Conservation (phyloP, 2,888 invertebrate genomes). For the Piscicola geometra region DNA sequence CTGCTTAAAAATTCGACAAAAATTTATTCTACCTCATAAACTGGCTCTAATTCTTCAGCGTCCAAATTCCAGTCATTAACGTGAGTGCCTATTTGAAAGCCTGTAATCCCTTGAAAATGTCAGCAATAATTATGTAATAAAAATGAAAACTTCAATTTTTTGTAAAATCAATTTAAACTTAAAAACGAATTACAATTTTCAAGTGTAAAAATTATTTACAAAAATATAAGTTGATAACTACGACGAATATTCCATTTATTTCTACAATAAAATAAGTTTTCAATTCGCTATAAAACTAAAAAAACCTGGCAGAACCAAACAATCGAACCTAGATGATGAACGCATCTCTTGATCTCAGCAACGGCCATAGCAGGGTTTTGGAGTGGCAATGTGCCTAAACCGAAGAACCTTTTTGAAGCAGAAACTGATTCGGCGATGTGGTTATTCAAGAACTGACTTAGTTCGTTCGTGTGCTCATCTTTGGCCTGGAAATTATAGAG, state of each 20-base stretch:
- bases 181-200: too few relatives aligned
- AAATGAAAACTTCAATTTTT: too few relatives aligned
- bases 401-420: conserved; percentile 56
- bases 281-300: too few relatives aligned
- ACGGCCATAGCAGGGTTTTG: conserved; percentile 59
- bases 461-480: conserved; percentile 58
- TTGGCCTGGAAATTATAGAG: conserved; percentile 57
- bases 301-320: too few relatives aligned
- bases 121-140: too few relatives aligned
- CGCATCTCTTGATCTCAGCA: conserved; percentile 59
- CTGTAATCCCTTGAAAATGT: conserved; percentile 54
- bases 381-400: conserved; percentile 61
- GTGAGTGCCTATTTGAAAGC: conserved; percentile 62
- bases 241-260: too few relatives aligned
- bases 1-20: too few relatives aligned
- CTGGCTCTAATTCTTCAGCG: conserved; percentile 57
- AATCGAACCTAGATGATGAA: conserved; percentile 49
- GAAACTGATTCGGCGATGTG: conserved; percentile 58
- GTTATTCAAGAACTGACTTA: conserved; percentile 59
- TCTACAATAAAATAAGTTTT: too few relatives aligned
- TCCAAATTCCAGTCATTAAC: conserved; percentile 61
- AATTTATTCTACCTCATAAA: conserved; percentile 60
- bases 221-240: too few relatives aligned
- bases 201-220: too few relatives aligned
- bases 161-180: too few relatives aligned